Conservation (phyloP, 2,888 invertebrate species). For the Calliopum simillimum region DNA sequence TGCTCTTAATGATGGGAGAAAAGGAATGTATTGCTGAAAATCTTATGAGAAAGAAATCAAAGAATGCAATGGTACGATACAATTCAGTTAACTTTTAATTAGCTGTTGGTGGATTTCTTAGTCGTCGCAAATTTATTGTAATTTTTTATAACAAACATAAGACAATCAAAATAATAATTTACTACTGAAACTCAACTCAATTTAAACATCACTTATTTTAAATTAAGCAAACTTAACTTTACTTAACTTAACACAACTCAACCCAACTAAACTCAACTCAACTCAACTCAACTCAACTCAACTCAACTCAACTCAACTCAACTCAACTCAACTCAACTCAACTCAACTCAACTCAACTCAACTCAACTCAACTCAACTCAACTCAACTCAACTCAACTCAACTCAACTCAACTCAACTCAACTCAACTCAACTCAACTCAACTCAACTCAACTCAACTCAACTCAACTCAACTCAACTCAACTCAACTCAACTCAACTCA, state of each 20-base stretch:
- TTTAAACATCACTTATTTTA: background rate
- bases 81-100: no score
- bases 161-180: no score
- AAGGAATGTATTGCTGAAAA: no score
- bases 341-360: constrained; percentile 7
- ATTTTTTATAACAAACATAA: no score
- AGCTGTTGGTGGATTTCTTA: no score
- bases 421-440: background rate
- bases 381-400: background rate
- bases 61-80: no score
- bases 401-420: constrained; percentile 4
- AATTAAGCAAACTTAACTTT: background rate
- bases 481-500: background rate
- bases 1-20: no score
- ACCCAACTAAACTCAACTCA: constrained; percentile 3
- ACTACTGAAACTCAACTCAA: no score
- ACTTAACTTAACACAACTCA: constrained; percentile 7
- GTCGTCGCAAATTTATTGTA: no score
- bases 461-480: background rate
- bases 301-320: constrained; percentile 15
- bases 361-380: constrained; percentile 5
- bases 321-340: constrained; percentile 12
- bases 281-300: constrained; percentile 12
- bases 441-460: constrained; percentile 1
- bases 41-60: no score